Evolutionary conservation across 2,888 invertebrate genomes (phyloP).

Genomic region (Watsonalla binaria): DNA sequence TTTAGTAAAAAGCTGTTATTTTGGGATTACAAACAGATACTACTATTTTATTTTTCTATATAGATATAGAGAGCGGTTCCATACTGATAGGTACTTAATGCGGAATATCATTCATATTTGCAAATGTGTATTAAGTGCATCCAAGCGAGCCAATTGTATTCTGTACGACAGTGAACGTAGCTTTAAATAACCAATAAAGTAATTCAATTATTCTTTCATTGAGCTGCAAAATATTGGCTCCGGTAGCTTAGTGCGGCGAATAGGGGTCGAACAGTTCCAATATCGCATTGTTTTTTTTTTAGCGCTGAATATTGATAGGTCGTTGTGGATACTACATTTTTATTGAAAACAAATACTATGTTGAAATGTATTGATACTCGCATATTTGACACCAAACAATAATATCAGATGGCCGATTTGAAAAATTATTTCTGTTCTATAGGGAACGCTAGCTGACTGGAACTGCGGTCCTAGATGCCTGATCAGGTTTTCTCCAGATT

Average conservation of each 20-base stretch:
- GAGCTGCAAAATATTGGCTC: conserved; percentile 40
- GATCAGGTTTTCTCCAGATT: too few species aligned
- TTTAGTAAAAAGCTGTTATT: too few species aligned
- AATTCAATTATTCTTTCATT: conserved; percentile 32
- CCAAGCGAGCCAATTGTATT: conserved; percentile 26
- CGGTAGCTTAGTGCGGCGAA: conserved; percentile 35
- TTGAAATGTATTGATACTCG: not conserved
- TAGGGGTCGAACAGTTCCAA: conserved; percentile 23
- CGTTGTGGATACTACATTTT: conserved; percentile 23
- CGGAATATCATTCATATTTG: conserved; percentile 2
- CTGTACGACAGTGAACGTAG: conserved; percentile 24
- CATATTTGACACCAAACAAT: not conserved
- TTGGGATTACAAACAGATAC: too few species aligned
- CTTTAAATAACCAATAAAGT: conserved; percentile 30
- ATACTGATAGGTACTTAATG: too few species aligned
- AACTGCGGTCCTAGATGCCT: too few species aligned
- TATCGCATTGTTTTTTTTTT: conserved; percentile 24
- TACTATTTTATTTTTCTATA: too few species aligned
- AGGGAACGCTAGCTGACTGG: too few species aligned
- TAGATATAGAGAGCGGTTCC: too few species aligned
- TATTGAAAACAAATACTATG: conserved; percentile 20
- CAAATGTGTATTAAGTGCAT: conserved; percentile 24
- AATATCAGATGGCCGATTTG: not conserved
- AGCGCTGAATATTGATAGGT: conserved; percentile 35
- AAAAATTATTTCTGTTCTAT: too few species aligned